Percentiles rank a stretch among this genome's conserved stretches.
Conservation (phyloP, 2,113 vertebrate species). For the Antennarius striatus region DNA sequence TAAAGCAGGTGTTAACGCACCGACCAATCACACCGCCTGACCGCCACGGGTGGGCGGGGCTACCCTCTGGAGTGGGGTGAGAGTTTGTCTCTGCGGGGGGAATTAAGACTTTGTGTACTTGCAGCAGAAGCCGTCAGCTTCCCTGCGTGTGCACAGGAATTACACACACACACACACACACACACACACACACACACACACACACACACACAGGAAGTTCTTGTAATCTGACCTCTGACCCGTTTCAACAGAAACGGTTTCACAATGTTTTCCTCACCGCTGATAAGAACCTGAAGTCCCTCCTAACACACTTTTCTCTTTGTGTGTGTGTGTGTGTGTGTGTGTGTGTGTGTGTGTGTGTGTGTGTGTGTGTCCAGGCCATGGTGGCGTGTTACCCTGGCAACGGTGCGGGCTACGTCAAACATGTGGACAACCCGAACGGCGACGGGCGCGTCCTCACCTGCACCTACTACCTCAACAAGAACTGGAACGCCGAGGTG, state of each 20-base stretch:
- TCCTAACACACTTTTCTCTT: too few species aligned
- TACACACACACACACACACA: not conserved
- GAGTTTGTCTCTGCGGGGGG: not conserved
- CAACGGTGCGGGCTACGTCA: constrained; percentile 86
- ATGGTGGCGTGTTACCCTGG: constrained; percentile 94
- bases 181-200: not conserved
- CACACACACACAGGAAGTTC: constrained; percentile 8
- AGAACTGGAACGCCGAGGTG: constrained; percentile 88
- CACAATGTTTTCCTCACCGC: not conserved
- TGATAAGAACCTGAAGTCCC: too few species aligned
- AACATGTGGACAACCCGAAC: constrained; percentile 91
- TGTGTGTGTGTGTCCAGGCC: constrained; percentile 73
- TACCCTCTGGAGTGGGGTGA: not conserved
- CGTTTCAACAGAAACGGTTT: not conserved
- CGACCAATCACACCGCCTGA: too few species aligned
- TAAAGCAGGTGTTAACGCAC: too few species aligned
- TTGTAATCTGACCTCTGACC: not conserved
- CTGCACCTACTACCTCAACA: constrained; percentile 93
- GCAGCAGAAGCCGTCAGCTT: not conserved
- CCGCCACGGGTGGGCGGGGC: not conserved
- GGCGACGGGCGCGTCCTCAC: constrained; percentile 88
- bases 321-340: too few species aligned
- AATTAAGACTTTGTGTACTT: constrained; percentile 8
- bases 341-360: too few species aligned
- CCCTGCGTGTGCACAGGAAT: not conserved